phyloP scores from a whole-genome alignment of 2,797 vertebrate genomes.

The Benthosema pterotum region DNA sequence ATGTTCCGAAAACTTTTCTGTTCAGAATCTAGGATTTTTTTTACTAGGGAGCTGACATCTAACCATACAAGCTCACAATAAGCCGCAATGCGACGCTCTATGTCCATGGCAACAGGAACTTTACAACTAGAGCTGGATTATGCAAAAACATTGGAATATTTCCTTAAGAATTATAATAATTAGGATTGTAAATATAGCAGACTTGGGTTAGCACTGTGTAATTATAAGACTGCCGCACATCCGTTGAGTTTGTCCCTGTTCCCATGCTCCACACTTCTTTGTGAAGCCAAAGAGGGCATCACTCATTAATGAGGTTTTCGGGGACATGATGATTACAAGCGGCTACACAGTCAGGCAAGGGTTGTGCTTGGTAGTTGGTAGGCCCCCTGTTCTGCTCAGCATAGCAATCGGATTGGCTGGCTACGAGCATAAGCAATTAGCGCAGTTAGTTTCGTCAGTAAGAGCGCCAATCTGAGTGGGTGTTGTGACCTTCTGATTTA shows the following conservation, averaged over 20 bases:
- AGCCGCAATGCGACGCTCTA: too few species aligned
- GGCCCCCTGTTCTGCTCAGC: slow-evolving; percentile 8
- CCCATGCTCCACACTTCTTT: slow-evolving; percentile 5
- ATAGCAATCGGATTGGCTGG: slow-evolving; percentile 14
- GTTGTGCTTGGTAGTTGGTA: slow-evolving; percentile 1
- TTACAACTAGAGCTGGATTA: neutral
- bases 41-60: too few species aligned
- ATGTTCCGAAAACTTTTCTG: too few species aligned
- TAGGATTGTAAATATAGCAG: slow-evolving; percentile 14
- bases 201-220: slow-evolving; percentile 20
- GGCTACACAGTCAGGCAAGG: neutral
- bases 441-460: neutral
- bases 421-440: slow-evolving; percentile 45
- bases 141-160: neutral
- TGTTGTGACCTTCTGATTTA: slow-evolving; percentile 38
- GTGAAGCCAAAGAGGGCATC: slow-evolving; percentile 6
- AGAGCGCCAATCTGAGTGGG: slow-evolving; percentile 2
- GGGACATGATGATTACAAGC: slow-evolving; percentile 26
- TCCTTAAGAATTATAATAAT: too few species aligned
- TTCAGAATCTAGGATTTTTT: too few species aligned
- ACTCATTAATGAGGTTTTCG: slow-evolving; percentile 27
- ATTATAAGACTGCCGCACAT: slow-evolving; percentile 17
- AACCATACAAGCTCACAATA: too few species aligned
- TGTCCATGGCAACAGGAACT: neutral
- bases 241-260: slow-evolving; percentile 19